phyloP scores from a whole-genome alignment of 2,113 vertebrate species.

The Fulmarus glacialis region DNA sequence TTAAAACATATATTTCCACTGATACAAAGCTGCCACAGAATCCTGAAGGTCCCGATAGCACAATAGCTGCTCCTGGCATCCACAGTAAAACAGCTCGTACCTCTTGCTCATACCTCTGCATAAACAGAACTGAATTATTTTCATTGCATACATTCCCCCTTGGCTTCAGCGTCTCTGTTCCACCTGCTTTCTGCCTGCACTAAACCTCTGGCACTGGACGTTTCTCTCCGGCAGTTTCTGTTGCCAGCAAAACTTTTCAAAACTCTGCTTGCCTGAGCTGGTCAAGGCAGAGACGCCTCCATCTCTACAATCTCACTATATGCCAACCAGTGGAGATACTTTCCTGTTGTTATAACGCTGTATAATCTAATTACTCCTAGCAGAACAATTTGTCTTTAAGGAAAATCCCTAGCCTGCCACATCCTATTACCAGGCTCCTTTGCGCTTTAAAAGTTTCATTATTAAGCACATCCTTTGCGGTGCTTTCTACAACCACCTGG shows the following conservation, averaged over 20 bases:
- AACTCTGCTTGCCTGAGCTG: neutral
- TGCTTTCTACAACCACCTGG: neutral
- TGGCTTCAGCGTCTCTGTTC: neutral
- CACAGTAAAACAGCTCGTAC: rapidly evolving
- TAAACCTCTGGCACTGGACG: neutral
- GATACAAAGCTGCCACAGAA: neutral
- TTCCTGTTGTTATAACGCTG: neutral
- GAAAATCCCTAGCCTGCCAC: neutral
- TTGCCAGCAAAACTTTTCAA: neutral
- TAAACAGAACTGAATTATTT: neutral
- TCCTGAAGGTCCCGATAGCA: neutral
- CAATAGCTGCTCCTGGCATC: neutral
- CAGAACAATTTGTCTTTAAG: neutral
- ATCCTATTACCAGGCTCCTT: neutral
- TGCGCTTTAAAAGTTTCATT: neutral
- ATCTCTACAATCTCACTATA: neutral
- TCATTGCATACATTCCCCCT: neutral
- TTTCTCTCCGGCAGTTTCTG: neutral
- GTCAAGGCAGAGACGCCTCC: neutral
- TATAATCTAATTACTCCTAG: neutral
- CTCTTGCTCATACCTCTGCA: rapidly evolving
- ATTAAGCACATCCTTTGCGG: neutral
- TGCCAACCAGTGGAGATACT: neutral
- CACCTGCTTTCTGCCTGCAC: neutral
- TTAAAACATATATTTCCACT: neutral